phyloP scores from a whole-genome alignment of 2,113 vertebrate genomes.

The Nannobrachium achirus region DNA sequence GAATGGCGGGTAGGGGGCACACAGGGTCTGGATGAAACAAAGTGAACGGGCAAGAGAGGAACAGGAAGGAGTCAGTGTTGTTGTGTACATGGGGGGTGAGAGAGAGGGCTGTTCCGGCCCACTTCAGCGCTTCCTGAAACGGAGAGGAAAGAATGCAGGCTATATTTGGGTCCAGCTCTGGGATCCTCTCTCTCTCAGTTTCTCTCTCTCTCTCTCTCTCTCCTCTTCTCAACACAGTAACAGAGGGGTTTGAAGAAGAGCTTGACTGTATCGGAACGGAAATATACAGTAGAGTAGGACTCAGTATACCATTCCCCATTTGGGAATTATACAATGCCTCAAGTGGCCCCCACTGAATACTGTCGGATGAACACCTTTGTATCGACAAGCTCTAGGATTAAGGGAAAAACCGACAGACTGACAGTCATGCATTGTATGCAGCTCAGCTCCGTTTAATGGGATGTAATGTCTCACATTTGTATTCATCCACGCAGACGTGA shows the following conservation, averaged over 20 bases:
- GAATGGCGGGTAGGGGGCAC: conserved; percentile 2
- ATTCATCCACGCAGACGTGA: neutral
- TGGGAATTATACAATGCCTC: conserved; percentile 50
- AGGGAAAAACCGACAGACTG: conserved; percentile 14
- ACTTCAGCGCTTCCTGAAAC: conserved; percentile 75
- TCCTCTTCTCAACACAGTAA: conserved; percentile 66
- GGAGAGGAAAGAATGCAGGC: conserved; percentile 76
- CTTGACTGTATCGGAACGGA: conserved; percentile 64
- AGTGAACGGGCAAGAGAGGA: conserved; percentile 27
- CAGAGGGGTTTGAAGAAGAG: conserved; percentile 69
- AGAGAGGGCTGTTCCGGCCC: conserved; percentile 62
- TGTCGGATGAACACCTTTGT: conserved; percentile 23
- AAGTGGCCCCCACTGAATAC: too few relatives aligned
- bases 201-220: conserved; percentile 52
- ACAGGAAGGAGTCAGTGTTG: conserved; percentile 4
- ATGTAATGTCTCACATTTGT: too few relatives aligned
- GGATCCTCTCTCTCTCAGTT: conserved; percentile 58
- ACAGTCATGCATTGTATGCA: conserved; percentile 1
- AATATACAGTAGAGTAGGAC: conserved; percentile 52
- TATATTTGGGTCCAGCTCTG: conserved; percentile 74
- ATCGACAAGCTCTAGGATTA: conserved; percentile 13
- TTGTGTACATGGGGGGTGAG: conserved; percentile 31
- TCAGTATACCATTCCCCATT: conserved; percentile 34
- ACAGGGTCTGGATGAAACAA: too few relatives aligned
- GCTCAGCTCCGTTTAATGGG: too few relatives aligned